These are phyloP conservation scores for Halichondria panicea DNA, from an alignment of 37 sponge, comb jelly and placozoan genomes.

Conservation along the genomic window DNA sequence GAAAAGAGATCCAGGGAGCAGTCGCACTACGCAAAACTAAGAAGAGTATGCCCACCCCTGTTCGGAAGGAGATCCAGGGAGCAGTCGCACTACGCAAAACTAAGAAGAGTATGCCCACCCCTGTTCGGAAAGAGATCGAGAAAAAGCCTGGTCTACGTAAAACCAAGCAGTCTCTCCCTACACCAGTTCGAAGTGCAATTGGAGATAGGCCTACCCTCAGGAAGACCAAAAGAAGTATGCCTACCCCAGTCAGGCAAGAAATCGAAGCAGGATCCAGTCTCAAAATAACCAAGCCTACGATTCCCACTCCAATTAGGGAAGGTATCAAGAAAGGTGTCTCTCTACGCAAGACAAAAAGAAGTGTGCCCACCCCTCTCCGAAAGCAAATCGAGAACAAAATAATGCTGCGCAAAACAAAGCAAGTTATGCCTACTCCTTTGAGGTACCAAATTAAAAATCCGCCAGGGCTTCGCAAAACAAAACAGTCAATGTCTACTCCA, in stretches of 20 bases:
- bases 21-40: slow-evolving; percentile 23
- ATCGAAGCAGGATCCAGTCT: slow-evolving; percentile 46
- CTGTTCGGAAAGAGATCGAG: slow-evolving; percentile 58
- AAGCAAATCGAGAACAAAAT: slow-evolving; percentile 37
- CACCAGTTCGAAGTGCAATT: slow-evolving; percentile 61
- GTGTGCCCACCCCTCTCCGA: slow-evolving; percentile 68
- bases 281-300: slow-evolving; percentile 20
- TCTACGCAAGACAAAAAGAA: slow-evolving; percentile 47
- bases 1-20: slow-evolving; percentile 34
- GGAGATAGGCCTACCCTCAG: slow-evolving; percentile 6
- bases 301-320: slow-evolving; percentile 71
- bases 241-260: slow-evolving; percentile 65
- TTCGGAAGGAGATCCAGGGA: slow-evolving; percentile 49
- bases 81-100: slow-evolving; percentile 34
- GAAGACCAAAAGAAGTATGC: slow-evolving; percentile 37
- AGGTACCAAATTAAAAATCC: slow-evolving; percentile 42
- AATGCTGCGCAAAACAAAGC: slow-evolving; percentile 52
- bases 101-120: slow-evolving; percentile 56
- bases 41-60: slow-evolving; percentile 36
- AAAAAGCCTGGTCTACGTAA: slow-evolving; percentile 26
- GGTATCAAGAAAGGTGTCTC: slow-evolving; percentile 33
- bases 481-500: slow-evolving; percentile 47
- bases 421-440: slow-evolving; percentile 61
- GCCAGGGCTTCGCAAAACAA: slow-evolving; percentile 34
- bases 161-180: slow-evolving; percentile 58